A percentile compares a stretch with the other conserved stretches of the same genome.
These are phyloP conservation scores for Seriola aureovittata DNA, from an alignment of 2,113 vertebrate genomes.

Conservation along the genomic window DNA sequence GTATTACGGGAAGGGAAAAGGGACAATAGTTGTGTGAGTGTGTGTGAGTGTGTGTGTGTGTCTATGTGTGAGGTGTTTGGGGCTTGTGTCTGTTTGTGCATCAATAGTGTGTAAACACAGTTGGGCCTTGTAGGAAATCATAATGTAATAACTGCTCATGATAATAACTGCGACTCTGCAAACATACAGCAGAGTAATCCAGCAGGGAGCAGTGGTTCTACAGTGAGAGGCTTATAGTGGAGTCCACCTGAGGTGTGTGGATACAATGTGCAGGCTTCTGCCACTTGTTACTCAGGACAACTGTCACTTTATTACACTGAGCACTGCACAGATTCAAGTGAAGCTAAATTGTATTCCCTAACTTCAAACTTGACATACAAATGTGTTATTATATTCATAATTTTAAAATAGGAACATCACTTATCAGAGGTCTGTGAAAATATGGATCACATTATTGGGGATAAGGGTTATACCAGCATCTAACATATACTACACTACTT, in stretches of 20 bases:
- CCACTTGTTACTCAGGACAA: constrained; percentile 1
- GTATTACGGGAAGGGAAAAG: not conserved
- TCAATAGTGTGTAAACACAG: constrained; percentile 41
- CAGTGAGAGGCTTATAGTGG: constrained; percentile 2
- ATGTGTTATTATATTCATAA: not conserved
- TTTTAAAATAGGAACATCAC: not conserved
- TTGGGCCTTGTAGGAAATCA: constrained; percentile 23
- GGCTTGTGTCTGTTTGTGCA: constrained; percentile 7
- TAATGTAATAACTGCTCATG: constrained; percentile 46
- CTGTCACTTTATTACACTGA: not conserved
- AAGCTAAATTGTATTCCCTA: not conserved
- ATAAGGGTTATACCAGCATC: too few species aligned
- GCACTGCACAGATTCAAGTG: not conserved
- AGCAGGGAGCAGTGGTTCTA: not conserved
- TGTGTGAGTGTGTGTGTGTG: not conserved
- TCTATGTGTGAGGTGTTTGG: not conserved
- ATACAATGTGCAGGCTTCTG: not conserved
- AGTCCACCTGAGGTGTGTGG: constrained; percentile 6
- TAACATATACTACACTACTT: too few species aligned
- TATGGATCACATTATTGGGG: not conserved
- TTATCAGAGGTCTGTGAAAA: not conserved
- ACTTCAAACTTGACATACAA: not conserved
- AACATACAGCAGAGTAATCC: constrained; percentile 44
- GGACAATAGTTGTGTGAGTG: not conserved
- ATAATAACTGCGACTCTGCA: constrained; percentile 48